Evolutionary conservation across 2,797 vertebrate genomes (phyloP), one percentile per base, ranked within the genome.

Genomic region (Pagetopsis macropterus): DNA sequence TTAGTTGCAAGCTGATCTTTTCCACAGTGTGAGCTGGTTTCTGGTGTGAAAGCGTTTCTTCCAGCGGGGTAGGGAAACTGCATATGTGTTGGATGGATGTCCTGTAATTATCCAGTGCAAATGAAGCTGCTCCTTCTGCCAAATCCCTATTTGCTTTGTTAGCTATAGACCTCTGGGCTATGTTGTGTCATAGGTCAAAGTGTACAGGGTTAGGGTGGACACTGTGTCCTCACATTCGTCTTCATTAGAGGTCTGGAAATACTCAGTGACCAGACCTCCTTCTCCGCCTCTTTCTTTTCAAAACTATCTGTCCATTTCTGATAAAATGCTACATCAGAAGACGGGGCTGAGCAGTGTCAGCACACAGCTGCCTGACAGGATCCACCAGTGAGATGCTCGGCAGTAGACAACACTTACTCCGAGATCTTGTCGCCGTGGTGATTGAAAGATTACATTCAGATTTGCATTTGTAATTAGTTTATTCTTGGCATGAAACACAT

Each of bases 231-330:
- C 75, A 76, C 89, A 93, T 93, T 87, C 75, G 61, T 93, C 91
- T 93, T 94, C 87, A 93, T 94, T 91, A 91, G 88, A 87, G 71
- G 88, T 90, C 90, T 93, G 88, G 92, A 93, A 92, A 82, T 87
- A 87, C 87, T 94, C 92, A 92, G 85, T 76, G 81, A 75, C 65
- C 82, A 88, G 87, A 83, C 78, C 83, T 76, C 83, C 80, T 77
- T 8, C 33, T 37, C 33, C 1, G 1, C 7, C 61, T 66, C 62
- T 75, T 78, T 81, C 76, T 87, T 81, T 74, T 88, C 72, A 79
- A 90, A 91, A 92, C 84, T 88, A 86, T 89, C 87, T 79, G 80
- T 84, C 87, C 80, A 65, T 86, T 91, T 82, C 58, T 88, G 85
- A 88, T 90, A 90, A 92, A 92, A 88, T 86, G 68, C 84, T 33